A percentile compares a stretch with the other conserved stretches of the same genome.
Conservation (phyloP, 2,113 vertebrate genomes). For the Chlorocebus sabaeus region DNA sequence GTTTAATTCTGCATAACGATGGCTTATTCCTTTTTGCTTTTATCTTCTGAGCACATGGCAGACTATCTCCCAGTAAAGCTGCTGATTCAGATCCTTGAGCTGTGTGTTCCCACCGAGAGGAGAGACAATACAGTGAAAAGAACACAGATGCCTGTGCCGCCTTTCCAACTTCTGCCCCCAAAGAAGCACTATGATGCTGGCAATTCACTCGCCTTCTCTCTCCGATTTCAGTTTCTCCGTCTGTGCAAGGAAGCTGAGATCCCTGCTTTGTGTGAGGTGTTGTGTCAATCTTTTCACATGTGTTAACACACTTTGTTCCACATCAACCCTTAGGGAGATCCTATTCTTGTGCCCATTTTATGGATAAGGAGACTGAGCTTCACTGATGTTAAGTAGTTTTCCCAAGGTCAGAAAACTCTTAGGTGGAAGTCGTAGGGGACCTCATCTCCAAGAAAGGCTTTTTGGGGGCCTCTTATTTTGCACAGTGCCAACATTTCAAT, state of each 20-base stretch:
- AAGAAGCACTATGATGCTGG: accelerated
- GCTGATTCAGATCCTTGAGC: not conserved
- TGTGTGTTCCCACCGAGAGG: not conserved
- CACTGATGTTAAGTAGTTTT: not conserved
- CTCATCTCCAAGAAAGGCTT: not conserved
- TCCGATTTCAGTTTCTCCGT: not conserved
- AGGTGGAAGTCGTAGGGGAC: not conserved
- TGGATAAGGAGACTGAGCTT: not conserved
- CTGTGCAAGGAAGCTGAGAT: not conserved
- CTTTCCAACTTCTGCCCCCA: not conserved
- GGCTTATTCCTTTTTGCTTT: not conserved
- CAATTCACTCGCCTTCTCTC: not conserved
- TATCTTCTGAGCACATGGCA: not conserved
- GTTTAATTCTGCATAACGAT: not conserved
- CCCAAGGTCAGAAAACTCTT: not conserved
- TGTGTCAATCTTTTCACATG: not conserved
- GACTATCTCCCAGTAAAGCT: not conserved
- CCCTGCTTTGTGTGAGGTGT: not conserved
- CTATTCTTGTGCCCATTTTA: not conserved
- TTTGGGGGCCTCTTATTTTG: not conserved
- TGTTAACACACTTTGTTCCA: not conserved
- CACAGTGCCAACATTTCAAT: not conserved
- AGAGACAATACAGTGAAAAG: not conserved
- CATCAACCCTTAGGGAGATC: not conserved
- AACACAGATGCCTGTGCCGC: not conserved